These are phyloP conservation scores for Carcharodon carcharias DNA, from an alignment of 2,797 vertebrate species.

Conservation along the genomic window DNA sequence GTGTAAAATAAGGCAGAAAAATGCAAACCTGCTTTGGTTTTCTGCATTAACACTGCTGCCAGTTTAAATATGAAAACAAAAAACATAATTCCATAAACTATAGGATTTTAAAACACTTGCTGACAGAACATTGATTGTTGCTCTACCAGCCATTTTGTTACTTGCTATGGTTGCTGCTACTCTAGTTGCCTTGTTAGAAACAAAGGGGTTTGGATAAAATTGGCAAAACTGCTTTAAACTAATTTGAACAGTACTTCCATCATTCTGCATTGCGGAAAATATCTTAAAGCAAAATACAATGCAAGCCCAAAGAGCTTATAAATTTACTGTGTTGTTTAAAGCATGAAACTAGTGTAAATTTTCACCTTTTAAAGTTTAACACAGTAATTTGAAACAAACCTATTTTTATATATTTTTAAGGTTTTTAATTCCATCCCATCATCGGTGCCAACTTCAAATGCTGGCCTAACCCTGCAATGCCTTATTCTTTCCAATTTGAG, in stretches of 20 bases:
- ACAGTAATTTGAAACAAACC: not conserved
- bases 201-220: not conserved
- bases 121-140: not conserved
- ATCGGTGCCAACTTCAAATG: not conserved
- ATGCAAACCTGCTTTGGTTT: not conserved
- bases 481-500: not conserved
- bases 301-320: not conserved
- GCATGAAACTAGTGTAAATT: not conserved
- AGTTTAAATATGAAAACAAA: not conserved
- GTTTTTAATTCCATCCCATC: not conserved
- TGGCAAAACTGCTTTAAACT: not conserved
- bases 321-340: not conserved
- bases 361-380: not conserved
- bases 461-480: not conserved
- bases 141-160: not conserved
- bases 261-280: not conserved
- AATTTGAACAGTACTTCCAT: not conserved
- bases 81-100: not conserved
- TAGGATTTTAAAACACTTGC: not conserved
- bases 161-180: not conserved
- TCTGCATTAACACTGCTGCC: not conserved
- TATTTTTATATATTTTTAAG: not conserved
- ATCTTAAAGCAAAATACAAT: not conserved
- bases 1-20: constrained; percentile 23
- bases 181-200: not conserved